Evolutionary conservation across 2,888 invertebrate genomes (phyloP).

Genomic region (Myathropa florea): DNA sequence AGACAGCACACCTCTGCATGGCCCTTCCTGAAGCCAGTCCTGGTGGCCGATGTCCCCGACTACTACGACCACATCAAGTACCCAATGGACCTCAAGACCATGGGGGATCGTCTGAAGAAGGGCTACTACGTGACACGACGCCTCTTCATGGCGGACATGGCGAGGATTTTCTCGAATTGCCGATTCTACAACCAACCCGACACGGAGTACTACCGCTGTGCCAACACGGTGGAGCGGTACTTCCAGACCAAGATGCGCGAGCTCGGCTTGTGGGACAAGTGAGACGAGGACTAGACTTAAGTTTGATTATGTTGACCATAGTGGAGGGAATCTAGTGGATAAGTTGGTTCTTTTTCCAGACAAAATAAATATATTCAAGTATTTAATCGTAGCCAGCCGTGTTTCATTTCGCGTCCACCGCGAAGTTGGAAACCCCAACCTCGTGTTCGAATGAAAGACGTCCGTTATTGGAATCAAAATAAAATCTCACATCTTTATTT

Average conservation of each 20-base stretch:
- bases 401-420: background rate
- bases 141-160: conserved; percentile 96
- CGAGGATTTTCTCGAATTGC: conserved; percentile 95
- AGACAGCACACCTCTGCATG: conserved; percentile 90
- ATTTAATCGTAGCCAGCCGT: background rate
- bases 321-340: conserved; percentile 15
- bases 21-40: conserved; percentile 96
- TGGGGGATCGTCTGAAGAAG: conserved; percentile 73
- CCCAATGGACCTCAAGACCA: conserved; percentile 91
- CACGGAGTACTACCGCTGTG: conserved; percentile 94
- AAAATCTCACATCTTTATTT: conserved; percentile 61
- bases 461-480: background rate
- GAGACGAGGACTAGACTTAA: conserved; percentile 73
- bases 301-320: background rate
- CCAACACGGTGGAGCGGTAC: conserved; percentile 92
- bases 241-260: conserved; percentile 95
- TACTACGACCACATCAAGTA: conserved; percentile 97
- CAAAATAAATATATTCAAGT: conserved; percentile 10
- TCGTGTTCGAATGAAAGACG: background rate
- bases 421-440: background rate
- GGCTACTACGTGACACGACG: conserved; percentile 90
- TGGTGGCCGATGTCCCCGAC: conserved; percentile 92
- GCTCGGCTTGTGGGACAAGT: conserved; percentile 90
- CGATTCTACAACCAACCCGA: conserved; percentile 95
- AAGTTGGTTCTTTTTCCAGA: conserved; percentile 34